Conservation (phyloP, 2,797 vertebrate species). For the Peromyscus melanophrys region DNA sequence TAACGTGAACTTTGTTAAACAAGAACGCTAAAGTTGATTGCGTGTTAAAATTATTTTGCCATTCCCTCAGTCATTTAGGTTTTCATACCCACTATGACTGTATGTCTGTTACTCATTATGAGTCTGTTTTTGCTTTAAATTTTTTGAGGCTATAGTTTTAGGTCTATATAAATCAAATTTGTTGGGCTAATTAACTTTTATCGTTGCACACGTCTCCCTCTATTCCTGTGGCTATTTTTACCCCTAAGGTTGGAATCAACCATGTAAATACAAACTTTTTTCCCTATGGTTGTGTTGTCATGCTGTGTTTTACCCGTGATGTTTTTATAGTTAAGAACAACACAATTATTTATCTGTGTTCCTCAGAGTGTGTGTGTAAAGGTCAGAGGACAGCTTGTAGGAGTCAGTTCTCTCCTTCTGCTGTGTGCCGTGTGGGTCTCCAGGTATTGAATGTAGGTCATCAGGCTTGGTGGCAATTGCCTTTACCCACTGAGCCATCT, state of each 20-base stretch:
- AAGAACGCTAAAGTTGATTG: background rate
- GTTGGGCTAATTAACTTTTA: background rate
- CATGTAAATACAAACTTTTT: background rate
- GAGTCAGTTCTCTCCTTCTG: background rate
- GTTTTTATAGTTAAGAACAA: background rate
- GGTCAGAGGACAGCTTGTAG: background rate
- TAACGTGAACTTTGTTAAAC: background rate
- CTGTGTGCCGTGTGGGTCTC: background rate
- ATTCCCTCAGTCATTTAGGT: background rate
- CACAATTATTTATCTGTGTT: background rate
- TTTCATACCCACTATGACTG: background rate
- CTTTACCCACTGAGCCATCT: background rate
- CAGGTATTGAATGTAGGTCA: background rate
- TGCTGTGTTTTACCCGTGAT: background rate
- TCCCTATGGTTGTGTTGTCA: background rate
- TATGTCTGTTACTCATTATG: background rate
- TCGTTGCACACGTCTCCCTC: background rate
- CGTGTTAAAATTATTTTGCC: background rate
- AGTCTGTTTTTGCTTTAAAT: background rate
- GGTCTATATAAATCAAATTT: background rate
- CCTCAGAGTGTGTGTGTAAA: background rate
- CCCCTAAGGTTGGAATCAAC: background rate
- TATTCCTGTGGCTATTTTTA: background rate
- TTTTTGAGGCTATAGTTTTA: background rate
- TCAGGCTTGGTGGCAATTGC: background rate